Conservation (phyloP, 92 coral and sea anemone genomes). For the Metridium senile region DNA sequence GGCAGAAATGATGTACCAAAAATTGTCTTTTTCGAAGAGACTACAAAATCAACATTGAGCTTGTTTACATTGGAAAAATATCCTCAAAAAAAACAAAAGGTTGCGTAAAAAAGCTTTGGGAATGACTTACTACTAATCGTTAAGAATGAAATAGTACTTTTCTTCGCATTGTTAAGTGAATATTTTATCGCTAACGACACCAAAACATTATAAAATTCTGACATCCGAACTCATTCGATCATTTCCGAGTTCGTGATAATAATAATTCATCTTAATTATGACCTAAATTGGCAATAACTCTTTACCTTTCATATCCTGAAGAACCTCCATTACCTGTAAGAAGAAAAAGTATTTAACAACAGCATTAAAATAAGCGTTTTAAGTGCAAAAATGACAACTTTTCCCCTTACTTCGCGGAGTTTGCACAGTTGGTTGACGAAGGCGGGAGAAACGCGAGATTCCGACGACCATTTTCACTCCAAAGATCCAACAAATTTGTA, state of each 20-base stretch:
- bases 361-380: background rate
- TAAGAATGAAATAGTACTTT: background rate
- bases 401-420: constrained; percentile 23
- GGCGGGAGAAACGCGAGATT: constrained; percentile 25
- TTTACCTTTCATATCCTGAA: constrained; percentile 70
- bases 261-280: too few relatives aligned
- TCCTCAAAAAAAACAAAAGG: background rate
- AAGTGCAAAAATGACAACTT: background rate
- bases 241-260: too few relatives aligned
- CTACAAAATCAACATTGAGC: constrained; percentile 12
- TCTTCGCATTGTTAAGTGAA: background rate
- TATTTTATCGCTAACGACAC: background rate
- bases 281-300: background rate
- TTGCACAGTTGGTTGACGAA: constrained; percentile 8
- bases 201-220: background rate
- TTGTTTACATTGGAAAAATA: constrained; percentile 26
- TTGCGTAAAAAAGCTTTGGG: background rate
- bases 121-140: too few relatives aligned
- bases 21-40: too few relatives aligned
- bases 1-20: too few relatives aligned
- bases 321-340: constrained; percentile 23
- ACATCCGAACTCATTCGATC: background rate
- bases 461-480: constrained; percentile 27
- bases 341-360: background rate
- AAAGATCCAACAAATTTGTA: constrained; percentile 1